These are phyloP conservation scores for Ommatoiulus sabulosus DNA, from an alignment of 2,888 invertebrate genomes.

Conservation along the genomic window DNA sequence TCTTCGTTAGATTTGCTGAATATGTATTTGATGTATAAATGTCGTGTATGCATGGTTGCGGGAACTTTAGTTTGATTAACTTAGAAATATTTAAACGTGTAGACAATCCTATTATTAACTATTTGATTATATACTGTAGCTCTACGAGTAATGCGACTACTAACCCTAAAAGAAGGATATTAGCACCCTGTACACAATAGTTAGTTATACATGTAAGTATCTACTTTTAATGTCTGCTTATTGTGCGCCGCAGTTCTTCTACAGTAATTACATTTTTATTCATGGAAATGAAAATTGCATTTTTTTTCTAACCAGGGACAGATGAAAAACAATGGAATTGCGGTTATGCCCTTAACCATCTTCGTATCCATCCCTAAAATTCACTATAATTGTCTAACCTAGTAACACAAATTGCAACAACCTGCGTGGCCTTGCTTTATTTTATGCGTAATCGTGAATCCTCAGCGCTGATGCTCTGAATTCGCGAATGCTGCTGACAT, in stretches of 20 bases:
- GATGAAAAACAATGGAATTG: constrained; percentile 35
- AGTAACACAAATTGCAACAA: constrained; percentile 39
- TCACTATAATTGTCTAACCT: constrained; percentile 16
- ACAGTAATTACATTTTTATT: not conserved
- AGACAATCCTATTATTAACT: not conserved
- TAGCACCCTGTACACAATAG: not conserved
- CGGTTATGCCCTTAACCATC: constrained; percentile 13
- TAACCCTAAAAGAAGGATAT: not conserved
- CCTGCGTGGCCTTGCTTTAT: constrained; percentile 1
- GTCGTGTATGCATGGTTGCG: no score
- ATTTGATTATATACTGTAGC: not conserved
- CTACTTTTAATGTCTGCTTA: not conserved
- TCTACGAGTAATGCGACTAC: not conserved
- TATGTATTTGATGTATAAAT: no score
- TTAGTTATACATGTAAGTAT: no score
- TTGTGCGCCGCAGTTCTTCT: not conserved
- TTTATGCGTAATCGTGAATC: not conserved
- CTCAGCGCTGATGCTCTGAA: not conserved
- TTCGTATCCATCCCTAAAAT: not conserved
- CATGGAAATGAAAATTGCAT: not conserved
- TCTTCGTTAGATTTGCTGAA: no score
- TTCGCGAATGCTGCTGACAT: not conserved
- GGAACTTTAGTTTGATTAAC: no score
- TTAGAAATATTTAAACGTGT: no score
- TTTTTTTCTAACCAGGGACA: not conserved